A percentile compares a stretch with the other conserved stretches of the same genome.
These are phyloP conservation scores for Cynaeus angustus DNA, from an alignment of 2,888 invertebrate species.

Conservation along the genomic window DNA sequence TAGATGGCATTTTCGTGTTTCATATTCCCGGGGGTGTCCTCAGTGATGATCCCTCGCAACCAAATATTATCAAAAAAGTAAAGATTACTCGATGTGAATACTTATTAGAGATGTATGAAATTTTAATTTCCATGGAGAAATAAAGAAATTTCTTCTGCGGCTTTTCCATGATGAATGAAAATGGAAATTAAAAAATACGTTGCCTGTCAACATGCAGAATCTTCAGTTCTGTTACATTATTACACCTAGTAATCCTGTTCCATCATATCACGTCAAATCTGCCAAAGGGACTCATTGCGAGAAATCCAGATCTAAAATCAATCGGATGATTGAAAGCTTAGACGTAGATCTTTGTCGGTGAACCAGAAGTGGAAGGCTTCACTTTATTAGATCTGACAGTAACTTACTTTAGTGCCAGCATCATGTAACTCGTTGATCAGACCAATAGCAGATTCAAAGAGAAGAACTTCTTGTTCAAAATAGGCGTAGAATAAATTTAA, in stretches of 20 bases:
- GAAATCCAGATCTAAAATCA: conserved; percentile 23
- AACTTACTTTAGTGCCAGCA: conserved; percentile 52
- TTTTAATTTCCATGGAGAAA: conserved; percentile 7
- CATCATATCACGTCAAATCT: background rate
- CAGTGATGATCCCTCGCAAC: conserved; percentile 22
- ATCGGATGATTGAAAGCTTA: conserved; percentile 38
- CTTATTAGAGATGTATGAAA: conserved; percentile 4
- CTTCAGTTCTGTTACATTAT: background rate
- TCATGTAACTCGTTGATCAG: conserved; percentile 50
- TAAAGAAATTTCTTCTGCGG: too few relatives aligned
- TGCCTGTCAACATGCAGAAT: background rate
- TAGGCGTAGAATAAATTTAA: too few relatives aligned
- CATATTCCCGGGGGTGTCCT: conserved; percentile 28
- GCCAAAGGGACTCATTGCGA: background rate
- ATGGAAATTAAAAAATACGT: too few relatives aligned
- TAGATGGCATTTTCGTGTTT: conserved; percentile 70
- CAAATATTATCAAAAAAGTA: conserved; percentile 28
- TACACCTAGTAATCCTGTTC: conserved; percentile 4
- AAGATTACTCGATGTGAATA: conserved; percentile 13
- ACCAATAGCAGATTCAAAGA: background rate
- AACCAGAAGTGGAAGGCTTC: conserved; percentile 56
- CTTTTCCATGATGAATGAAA: too few relatives aligned
- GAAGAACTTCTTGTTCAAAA: background rate
- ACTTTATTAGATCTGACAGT: conserved; percentile 61
- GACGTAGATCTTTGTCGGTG: conserved; percentile 27